A percentile compares a stretch with the other conserved stretches of the same genome.
Evolutionary conservation across 2,888 invertebrate species (phyloP).

Genomic region (Tipula confusa): DNA sequence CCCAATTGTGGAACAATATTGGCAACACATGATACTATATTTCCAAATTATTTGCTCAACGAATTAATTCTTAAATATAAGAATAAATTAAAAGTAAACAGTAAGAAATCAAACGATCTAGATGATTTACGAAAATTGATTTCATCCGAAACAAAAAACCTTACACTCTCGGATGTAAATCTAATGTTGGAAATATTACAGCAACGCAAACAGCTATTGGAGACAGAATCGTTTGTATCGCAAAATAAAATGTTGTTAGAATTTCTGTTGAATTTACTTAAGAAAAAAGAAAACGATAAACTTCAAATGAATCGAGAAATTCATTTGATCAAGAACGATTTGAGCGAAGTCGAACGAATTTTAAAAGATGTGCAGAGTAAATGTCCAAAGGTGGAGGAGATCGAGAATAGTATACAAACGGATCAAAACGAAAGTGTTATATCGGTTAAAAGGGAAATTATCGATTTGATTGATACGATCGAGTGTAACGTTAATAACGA

Average conservation of each 20-base stretch:
- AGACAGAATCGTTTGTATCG: constrained; percentile 73
- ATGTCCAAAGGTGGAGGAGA: constrained; percentile 57
- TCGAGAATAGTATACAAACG: constrained; percentile 51
- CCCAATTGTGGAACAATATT: constrained; percentile 77
- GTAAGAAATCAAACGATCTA: constrained; percentile 38
- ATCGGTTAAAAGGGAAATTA: constrained; percentile 56
- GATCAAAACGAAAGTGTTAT: constrained; percentile 48
- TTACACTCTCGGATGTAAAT: constrained; percentile 75
- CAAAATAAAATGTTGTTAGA: constrained; percentile 79
- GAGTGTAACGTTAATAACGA: constrained; percentile 51
- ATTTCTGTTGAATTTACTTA: constrained; percentile 71
- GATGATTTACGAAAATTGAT: constrained; percentile 61
- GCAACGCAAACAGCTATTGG: constrained; percentile 71
- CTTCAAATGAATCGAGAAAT: constrained; percentile 66
- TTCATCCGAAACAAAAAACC: constrained; percentile 63
- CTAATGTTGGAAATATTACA: constrained; percentile 74
- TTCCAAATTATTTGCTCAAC: constrained; percentile 82
- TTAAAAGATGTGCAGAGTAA: constrained; percentile 56
- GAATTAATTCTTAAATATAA: constrained; percentile 73
- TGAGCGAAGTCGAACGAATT: constrained; percentile 65
- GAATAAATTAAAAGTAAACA: constrained; percentile 49
- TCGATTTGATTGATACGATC: constrained; percentile 55
- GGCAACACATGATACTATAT: constrained; percentile 66
- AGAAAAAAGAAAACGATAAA: constrained; percentile 65
- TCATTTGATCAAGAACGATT: constrained; percentile 67